Base-by-base conservation (phyloP, 2,888 invertebrate species). In the Elysia crispata region DNA sequence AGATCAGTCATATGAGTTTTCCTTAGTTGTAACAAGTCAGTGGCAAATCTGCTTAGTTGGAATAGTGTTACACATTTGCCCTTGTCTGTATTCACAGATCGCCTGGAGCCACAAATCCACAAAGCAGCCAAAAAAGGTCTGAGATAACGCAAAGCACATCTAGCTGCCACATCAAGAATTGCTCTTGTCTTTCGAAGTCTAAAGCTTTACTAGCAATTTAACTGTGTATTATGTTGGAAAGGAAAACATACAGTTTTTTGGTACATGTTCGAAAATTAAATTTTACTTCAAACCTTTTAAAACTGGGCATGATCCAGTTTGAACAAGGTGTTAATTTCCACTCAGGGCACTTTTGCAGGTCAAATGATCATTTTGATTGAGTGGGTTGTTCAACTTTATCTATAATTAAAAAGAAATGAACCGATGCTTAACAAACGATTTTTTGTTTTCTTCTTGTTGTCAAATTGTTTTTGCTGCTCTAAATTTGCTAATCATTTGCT, bases 51-150 rank as follows among this genome's bases (percentile, higher is more conserved):
- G 11, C 41, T 6, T 41, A 41, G 3, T 41, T 41, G 41, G 3
- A 11, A 11, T 41, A 41, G 11, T 6, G 41, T 6, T 41, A 41
- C 41, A 41, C 5, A 23, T 15, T 66, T 54, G 30, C 3, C 30
- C 3, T 33, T 20, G n/a, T 57, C 13, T 57, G 85, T 81, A 82
- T 83, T 93, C 93, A 25, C 93, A 96, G 96, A 96, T 93, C 94
- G 95, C 89, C 91, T 97, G 88, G 96, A 97, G 62, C 93, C 94
- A 28, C 94, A 94, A 81, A 95, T 96, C 78, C 96, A 96, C 90
- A 94, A 95, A 89, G 95, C 96, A 18, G 96, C 96, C 1, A 93
- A 95, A 54, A 96, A 95, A 88, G 89, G 90, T 33, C 77, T 91
- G 20, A 81, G 83, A 69, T 83, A 79, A 54, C 75, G 23, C n/a